Evolutionary conservation across 2,113 vertebrate species (phyloP), one percentile per base, ranked within the genome.

Genomic region (Psittacara wagleri): DNA sequence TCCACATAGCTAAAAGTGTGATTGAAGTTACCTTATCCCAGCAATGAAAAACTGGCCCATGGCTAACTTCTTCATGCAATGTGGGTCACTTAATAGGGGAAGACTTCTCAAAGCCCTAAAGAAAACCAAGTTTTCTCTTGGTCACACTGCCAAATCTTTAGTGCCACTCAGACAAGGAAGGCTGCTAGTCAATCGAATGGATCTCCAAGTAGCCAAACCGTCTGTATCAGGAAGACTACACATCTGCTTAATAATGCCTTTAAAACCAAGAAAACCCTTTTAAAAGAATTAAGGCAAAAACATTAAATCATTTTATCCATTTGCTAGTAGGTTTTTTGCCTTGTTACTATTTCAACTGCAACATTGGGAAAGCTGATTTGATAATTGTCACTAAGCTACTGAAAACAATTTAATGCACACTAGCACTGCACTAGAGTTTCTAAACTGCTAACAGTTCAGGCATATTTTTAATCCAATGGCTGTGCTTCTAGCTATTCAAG

Each of bases 401-500:
- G 31, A 57, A 92, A 90, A 61, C 2, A 1, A 44, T 24, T 44
- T 61, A 54, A 25, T 37, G 18, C 13, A 46, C 17, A 15, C 54
- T 6, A 41, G 12, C 63, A 57, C 44, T 27, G 12, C 46, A 49
- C 28, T 54, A 35, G 31, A 35, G 13, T 57, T 92, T 86, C 49
- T 63, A 49, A 83, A 52, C 5, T 0, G 0, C 0, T 35, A 48
- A n/a, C 22, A 70, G 54, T 24, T 59, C 49, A 80, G 76, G 15
- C 0, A 0, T 18, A n/a, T 37, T 76, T 75, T 68, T 61, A 66
- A 13, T 62, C 15, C 59, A 66, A 31, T 69, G 28, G 61, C 28
- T 57, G 27, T 5, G 2, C 20, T 69, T 66, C 59, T 4, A n/a
- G 54, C 28, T 75, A 52, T 14, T 41, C 4, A 61, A 69, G 19